phyloP scores from a whole-genome alignment of 2,113 vertebrate species.

The Chitala chitala region DNA sequence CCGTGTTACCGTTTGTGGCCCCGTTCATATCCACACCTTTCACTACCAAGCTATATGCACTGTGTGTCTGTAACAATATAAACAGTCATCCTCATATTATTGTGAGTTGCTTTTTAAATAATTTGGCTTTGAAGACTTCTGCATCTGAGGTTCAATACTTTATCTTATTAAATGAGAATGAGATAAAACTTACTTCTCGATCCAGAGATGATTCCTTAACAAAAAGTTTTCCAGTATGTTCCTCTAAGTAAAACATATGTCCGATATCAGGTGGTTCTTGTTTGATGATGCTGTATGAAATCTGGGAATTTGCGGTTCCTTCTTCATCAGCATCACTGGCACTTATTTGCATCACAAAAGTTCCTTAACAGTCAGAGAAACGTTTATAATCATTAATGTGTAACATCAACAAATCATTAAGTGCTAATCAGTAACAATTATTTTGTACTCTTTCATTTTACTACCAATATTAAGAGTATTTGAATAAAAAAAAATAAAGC shows the following conservation, averaged over 20 bases:
- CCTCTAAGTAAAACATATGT: conserved; percentile 50
- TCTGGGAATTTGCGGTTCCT: conserved; percentile 46
- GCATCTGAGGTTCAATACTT: too few relatives aligned
- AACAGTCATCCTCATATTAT: too few relatives aligned
- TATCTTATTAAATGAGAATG: too few relatives aligned
- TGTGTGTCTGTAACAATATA: conserved; percentile 53
- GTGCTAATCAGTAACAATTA: too few relatives aligned
- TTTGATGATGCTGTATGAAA: conserved; percentile 54
- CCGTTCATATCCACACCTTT: conserved; percentile 76
- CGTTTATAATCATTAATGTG: neutral
- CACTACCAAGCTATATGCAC: conserved; percentile 67
- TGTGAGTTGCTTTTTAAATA: too few relatives aligned
- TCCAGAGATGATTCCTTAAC: conserved; percentile 54
- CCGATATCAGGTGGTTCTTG: conserved; percentile 46
- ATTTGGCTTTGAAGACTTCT: too few relatives aligned
- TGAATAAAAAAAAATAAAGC: too few relatives aligned
- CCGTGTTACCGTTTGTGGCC: conserved; percentile 53
- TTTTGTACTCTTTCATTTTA: too few relatives aligned
- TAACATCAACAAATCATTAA: conserved; percentile 24
- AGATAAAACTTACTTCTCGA: conserved; percentile 54
- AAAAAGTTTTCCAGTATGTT: conserved; percentile 48
- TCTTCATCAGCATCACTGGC: conserved; percentile 51
- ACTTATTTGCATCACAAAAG: conserved; percentile 49
- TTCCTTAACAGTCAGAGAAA: conserved; percentile 40
- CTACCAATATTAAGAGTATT: too few relatives aligned